Conservation (phyloP, 2,113 vertebrate genomes). For the Gracilinanus agilis region DNA sequence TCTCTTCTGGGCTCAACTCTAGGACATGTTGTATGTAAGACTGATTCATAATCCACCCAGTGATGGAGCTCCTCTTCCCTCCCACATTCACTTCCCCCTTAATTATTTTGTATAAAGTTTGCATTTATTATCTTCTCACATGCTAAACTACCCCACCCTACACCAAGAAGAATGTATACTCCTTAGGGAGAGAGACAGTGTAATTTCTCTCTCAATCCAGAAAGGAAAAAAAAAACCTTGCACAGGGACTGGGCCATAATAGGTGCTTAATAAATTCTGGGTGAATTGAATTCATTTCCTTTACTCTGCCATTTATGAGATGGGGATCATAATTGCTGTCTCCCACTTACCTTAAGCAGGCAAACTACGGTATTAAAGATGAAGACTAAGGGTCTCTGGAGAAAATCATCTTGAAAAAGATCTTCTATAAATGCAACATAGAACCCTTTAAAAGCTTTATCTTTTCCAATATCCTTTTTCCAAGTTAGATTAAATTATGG, state of each 20-base stretch:
- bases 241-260: not conserved
- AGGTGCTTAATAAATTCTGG: not conserved
- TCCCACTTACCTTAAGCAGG: conserved; percentile 3
- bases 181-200: not conserved
- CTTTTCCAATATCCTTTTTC: not conserved
- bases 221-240: not conserved
- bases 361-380: not conserved
- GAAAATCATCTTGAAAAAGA: conserved; percentile 2
- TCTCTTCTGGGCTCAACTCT: not conserved
- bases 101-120: not conserved
- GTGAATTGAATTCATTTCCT: conserved; percentile 4
- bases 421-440: conserved; percentile 5
- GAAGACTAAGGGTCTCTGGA: not conserved
- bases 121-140: not conserved
- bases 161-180: not conserved
- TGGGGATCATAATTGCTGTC: conserved; percentile 3
- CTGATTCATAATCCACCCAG: not conserved
- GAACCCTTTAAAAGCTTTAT: not conserved
- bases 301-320: not conserved
- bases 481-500: not conserved
- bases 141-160: not conserved
- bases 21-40: not conserved
- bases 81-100: not conserved
- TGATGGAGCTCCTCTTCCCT: not conserved
- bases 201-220: not conserved